phyloP scores from a whole-genome alignment of 2,797 vertebrate genomes.

The Oophaga sylvatica region DNA sequence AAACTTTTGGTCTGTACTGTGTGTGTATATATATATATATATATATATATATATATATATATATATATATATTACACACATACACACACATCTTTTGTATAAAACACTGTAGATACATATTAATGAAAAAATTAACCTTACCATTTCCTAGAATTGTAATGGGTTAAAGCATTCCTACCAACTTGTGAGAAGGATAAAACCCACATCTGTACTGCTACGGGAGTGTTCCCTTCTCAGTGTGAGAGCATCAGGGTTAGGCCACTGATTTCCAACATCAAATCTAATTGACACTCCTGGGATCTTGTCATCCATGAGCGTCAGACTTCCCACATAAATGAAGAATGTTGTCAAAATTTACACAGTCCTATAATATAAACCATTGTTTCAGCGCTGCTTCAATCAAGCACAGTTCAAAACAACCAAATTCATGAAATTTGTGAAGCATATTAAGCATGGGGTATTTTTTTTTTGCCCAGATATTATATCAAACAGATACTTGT shows the following conservation, averaged over 20 bases:
- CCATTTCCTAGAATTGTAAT: neutral
- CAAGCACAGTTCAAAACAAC: neutral
- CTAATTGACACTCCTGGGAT: slow-evolving; percentile 62
- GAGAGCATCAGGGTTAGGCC: slow-evolving; percentile 55
- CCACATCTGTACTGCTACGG: slow-evolving; percentile 55
- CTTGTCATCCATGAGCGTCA: slow-evolving; percentile 56
- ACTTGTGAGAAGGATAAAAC: slow-evolving; percentile 43
- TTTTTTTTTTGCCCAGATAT: neutral
- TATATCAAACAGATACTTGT: neutral
- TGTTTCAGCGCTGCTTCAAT: neutral
- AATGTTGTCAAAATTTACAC: slow-evolving; percentile 34
- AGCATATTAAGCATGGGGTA: neutral
- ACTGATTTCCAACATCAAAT: slow-evolving; percentile 62
- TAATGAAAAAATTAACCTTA: too few relatives aligned
- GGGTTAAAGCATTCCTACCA: slow-evolving; percentile 16
- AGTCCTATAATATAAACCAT: slow-evolving; percentile 6
- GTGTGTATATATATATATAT: too few relatives aligned
- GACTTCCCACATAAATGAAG: slow-evolving; percentile 51
- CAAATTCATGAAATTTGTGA: neutral
- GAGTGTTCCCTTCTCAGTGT: slow-evolving; percentile 53
- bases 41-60: too few relatives aligned
- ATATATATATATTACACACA: too few relatives aligned
- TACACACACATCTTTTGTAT: too few relatives aligned
- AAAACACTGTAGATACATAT: neutral
- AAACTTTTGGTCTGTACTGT: too few relatives aligned